Evolutionary conservation across 2,113 vertebrate genomes (phyloP).

Genomic region (Ictalurus furcatus): DNA sequence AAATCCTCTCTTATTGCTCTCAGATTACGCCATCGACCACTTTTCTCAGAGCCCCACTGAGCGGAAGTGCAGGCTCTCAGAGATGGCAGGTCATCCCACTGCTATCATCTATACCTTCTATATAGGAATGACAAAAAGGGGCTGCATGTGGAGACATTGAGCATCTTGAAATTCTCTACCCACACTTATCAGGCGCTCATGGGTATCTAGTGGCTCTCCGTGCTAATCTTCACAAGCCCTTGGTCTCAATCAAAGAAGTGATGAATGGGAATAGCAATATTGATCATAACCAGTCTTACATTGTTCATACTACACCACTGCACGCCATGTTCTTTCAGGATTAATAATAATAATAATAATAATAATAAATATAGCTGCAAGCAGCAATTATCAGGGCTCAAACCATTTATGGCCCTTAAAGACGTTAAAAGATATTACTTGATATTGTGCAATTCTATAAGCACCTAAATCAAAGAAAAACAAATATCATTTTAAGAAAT

Average conservation of each 20-base stretch:
- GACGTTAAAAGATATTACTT: too few relatives aligned
- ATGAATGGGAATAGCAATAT: neutral
- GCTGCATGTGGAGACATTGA: conserved; percentile 39
- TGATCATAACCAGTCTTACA: neutral
- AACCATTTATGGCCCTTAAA: too few relatives aligned
- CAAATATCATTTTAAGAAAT: too few relatives aligned
- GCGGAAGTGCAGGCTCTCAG: conserved; percentile 43
- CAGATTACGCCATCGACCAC: conserved; percentile 68
- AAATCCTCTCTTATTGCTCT: conserved; percentile 65
- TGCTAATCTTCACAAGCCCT: conserved; percentile 50
- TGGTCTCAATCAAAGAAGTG: conserved; percentile 39
- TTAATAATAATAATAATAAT: neutral
- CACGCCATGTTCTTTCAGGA: neutral
- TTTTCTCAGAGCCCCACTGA: conserved; percentile 56
- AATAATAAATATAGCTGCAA: neutral
- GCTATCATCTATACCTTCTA: conserved; percentile 56
- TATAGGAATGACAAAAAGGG: conserved; percentile 50
- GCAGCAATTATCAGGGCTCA: too few relatives aligned
- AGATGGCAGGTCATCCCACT: conserved; percentile 4
- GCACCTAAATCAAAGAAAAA: too few relatives aligned
- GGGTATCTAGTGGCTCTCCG: conserved; percentile 46
- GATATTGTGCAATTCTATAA: too few relatives aligned
- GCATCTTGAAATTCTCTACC: conserved; percentile 57
- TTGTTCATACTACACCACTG: neutral
- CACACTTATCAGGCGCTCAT: conserved; percentile 43